Percentiles rank a stretch among this genome's conserved stretches.
Conservation (phyloP, 2,888 invertebrate genomes). For the Drosophila recens region DNA sequence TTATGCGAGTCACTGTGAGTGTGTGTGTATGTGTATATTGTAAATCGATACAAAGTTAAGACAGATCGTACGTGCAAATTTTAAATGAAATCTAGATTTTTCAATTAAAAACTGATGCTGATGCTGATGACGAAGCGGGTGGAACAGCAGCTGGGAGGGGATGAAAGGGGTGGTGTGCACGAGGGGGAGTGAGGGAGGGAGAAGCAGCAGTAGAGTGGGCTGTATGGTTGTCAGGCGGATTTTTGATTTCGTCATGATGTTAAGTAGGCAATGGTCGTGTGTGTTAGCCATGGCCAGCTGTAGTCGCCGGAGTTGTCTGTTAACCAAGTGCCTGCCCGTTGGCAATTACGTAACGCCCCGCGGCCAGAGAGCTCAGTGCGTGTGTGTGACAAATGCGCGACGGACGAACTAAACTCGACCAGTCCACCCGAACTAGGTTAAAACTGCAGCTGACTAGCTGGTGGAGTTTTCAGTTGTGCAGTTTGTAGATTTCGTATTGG, state of each 20-base stretch:
- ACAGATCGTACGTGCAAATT: constrained; percentile 53
- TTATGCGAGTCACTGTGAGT: constrained; percentile 4
- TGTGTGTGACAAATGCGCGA: constrained; percentile 80
- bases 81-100: constrained; percentile 69
- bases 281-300: constrained; percentile 70
- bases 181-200: neutral
- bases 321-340: constrained; percentile 60
- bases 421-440: constrained; percentile 74
- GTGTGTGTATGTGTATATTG: constrained; percentile 3
- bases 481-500: constrained; percentile 57
- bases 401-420: constrained; percentile 81
- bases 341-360: constrained; percentile 71
- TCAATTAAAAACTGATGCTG: constrained; percentile 68
- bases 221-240: constrained; percentile 46
- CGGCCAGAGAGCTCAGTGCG: constrained; percentile 47
- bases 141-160: constrained; percentile 22
- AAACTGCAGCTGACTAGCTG: constrained; percentile 74
- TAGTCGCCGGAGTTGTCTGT: constrained; percentile 35
- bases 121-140: constrained; percentile 34
- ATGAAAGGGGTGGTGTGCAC: neutral
- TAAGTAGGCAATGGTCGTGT: constrained; percentile 74
- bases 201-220: constrained; percentile 11
- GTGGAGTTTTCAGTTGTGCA: constrained; percentile 38
- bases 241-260: constrained; percentile 73
- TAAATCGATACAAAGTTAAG: constrained; percentile 45